Base-by-base conservation (phyloP, 2,113 vertebrate genomes). In the Phycodurus eques region DNA sequence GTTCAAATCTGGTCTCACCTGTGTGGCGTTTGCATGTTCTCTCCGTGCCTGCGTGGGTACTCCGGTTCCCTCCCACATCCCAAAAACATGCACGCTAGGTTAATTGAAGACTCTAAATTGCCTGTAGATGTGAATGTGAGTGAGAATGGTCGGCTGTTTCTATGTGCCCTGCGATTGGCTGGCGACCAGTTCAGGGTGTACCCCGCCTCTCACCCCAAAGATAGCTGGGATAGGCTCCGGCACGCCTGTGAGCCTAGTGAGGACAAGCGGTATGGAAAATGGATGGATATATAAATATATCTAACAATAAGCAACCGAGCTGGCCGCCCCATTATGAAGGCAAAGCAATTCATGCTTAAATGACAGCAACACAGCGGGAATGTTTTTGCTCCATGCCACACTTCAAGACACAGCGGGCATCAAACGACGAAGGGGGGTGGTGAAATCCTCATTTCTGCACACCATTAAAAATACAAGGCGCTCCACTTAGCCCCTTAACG, bases 401-500 rank as follows among this genome's bases (percentile, higher is more conserved):
- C 42, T 63, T 63, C 13, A 62, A n/a, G 43, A 44, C 59, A 60
- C 27, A 15, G 59, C 14, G 20, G 35, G 62, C 62, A 64, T 64
- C 62, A 64, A 64, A 64, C 11, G 42, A 20, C 20, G 35, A n/a
- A 6, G 22, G 56, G 5, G 56, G 15, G 15, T 27, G 27, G 27
- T 27, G 47, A 49, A 42, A 63, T 42, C 9, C 8, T 11, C 8
- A 56, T 44, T 65, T 46, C 42, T 46, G 62, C 33, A 39, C 17
- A 5, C 20, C 62, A 65, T 65, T 65, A 65, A 65, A 65, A 65
- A 65, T 65, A 65, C 20, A 65, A 65, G 20, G 20, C 62, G 20
- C 42, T 65, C 62, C 62, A 65, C 62, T 65, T 83, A 82, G 83
- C 75, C 5, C 62, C 62, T 65, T 65, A 65, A 65, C 62, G 11